Evolutionary conservation across 2,113 vertebrate genomes (phyloP), one percentile per base, ranked within the genome.

Genomic region (Anser brachyrhynchus): DNA sequence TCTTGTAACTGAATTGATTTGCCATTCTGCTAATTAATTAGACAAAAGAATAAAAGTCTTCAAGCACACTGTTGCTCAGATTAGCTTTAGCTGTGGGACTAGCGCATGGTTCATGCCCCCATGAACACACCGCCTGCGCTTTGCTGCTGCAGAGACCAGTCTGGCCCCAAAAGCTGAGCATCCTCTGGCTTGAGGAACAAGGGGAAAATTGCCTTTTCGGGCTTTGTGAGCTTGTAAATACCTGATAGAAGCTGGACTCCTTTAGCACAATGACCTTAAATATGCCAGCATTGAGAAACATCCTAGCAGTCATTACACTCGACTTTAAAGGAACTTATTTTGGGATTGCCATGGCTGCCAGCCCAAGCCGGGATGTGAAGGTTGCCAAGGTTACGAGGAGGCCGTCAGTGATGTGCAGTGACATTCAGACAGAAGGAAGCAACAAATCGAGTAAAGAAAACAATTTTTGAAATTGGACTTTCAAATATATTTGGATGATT

Each of bases 1-100:
- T 92, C 75, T 65, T 83, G 71, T 66, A 76, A 85, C 52, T 26
- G 59, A 95, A 95, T 95, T 87, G 74, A 65, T 93, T 85, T 96
- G 71, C 83, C 61, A 83, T 86, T 94, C 85, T 87, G 41, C 87
- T 96, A 87, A 95, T 92, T 96, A 96, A 92, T 87, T 95, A 82
- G 58, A 59, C 15, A 78, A 75, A 90, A 55, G 22, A 70, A 29
- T 20, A 71, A 94, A 37, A n/a, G 41, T 44, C 29, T 49, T 54
- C 43, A 43, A 37, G 65, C 29, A 3, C 7, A 9, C 18, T 58
- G 4, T 54, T 89, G 74, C 72, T 94, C 71, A 59, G 70, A 74
- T 96, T 89, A 82, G 64, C 4, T 2, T 84, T 51, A 73, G 18
- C 5, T 72, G 35, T 77, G 89, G 33, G 65, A 75, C 88, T 88